A percentile compares a stretch with the other conserved stretches of the same genome.
Evolutionary conservation across 2,113 vertebrate species (phyloP).

Genomic region (Antennarius striatus): DNA sequence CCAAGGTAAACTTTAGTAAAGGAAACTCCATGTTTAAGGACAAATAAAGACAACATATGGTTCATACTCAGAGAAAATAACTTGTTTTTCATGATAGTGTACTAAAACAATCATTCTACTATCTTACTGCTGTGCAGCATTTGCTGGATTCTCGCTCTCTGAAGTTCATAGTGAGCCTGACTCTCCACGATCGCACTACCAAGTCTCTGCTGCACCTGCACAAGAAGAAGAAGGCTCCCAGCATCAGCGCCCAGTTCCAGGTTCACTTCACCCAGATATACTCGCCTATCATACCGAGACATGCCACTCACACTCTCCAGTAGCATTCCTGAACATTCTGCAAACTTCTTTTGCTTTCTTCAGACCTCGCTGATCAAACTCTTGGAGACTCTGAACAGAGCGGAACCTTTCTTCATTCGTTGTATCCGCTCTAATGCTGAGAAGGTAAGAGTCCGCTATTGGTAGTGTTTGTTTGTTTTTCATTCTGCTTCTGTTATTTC

Average conservation of each 20-base stretch:
- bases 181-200: constrained; percentile 92
- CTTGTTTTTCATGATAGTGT: not conserved
- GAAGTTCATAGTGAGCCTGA: constrained; percentile 92
- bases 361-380: constrained; percentile 94
- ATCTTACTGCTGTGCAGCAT: constrained; percentile 75
- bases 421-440: constrained; percentile 97
- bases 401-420: constrained; percentile 97
- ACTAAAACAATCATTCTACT: not conserved
- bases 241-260: constrained; percentile 99
- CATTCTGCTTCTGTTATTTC: not conserved
- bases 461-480: not conserved
- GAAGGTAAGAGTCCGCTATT: constrained; percentile 80
- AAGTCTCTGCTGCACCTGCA: constrained; percentile 94
- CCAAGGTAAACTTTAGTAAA: constrained; percentile 85
- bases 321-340: not conserved
- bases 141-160: constrained; percentile 92
- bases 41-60: not conserved
- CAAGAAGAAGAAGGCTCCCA: constrained; percentile 98
- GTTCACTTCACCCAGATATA: constrained; percentile 60
- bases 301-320: not conserved
- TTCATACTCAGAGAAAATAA: not conserved
- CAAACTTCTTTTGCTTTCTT: constrained; percentile 13
- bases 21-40: not conserved
- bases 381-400: constrained; percentile 89
- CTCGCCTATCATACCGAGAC: not conserved